phyloP scores from a whole-genome alignment of 2,888 invertebrate genomes.

The Cryptocheilus praepositus region DNA sequence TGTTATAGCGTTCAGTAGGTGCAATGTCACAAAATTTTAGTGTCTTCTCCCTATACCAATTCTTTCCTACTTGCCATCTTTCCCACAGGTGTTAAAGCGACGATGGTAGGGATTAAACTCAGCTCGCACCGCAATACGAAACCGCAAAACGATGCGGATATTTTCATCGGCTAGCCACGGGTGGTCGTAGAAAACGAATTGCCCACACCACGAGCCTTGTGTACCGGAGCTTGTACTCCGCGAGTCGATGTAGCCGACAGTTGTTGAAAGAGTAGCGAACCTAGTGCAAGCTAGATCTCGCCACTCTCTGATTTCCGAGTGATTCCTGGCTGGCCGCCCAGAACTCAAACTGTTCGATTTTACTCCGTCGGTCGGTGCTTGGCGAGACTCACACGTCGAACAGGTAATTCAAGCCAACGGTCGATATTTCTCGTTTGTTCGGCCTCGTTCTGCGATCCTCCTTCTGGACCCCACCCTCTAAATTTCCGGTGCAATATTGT shows the following conservation, averaged over 20 bases:
- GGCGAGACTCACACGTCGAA: slow-evolving; percentile 28
- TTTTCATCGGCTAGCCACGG: slow-evolving; percentile 25
- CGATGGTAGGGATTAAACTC: slow-evolving; percentile 24
- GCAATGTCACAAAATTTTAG: too few relatives aligned
- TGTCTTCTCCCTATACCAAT: background rate
- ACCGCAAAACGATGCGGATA: slow-evolving; percentile 16
- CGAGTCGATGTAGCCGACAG: too few relatives aligned
- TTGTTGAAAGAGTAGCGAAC: too few relatives aligned
- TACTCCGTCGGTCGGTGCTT: too few relatives aligned
- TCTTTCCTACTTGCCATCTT: too few relatives aligned
- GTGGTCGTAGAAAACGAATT: slow-evolving; percentile 3
- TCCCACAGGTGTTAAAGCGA: slow-evolving; percentile 8
- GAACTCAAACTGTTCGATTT: too few relatives aligned
- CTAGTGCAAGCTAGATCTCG: too few relatives aligned
- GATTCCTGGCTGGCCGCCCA: too few relatives aligned
- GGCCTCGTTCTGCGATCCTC: slow-evolving; percentile 25
- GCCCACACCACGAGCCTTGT: too few relatives aligned
- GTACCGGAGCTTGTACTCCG: slow-evolving; percentile 7
- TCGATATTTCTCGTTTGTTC: slow-evolving; percentile 45
- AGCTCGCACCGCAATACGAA: background rate
- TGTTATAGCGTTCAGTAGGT: too few relatives aligned
- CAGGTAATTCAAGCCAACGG: slow-evolving; percentile 1
- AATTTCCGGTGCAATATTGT: slow-evolving; percentile 22
- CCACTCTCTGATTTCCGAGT: too few relatives aligned
- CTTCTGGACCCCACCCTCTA: background rate